Evolutionary conservation across 1,140 invertebrate genomes (phyloP), one percentile per base, ranked within the genome.

Genomic region (Lordiphosa stackelbergi): DNA sequence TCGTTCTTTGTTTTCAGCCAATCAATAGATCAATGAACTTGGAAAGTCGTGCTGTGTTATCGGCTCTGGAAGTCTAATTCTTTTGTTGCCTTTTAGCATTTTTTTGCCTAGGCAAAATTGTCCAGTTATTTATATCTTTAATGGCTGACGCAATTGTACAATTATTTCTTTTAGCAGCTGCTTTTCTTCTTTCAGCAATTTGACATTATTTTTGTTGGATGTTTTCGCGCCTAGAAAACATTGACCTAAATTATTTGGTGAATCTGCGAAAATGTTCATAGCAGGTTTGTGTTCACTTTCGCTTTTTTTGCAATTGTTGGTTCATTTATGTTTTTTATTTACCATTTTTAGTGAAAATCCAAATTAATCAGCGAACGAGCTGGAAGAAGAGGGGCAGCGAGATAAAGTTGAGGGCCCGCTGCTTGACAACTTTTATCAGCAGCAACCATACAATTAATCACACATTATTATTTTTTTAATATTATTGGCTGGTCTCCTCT

Each of bases 181-280:
- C 16, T 37, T 22, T 49, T 36, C 28, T 54, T 62, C 54, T 73
- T 64, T 74, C 53, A 79, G 57, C 41, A 60, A 69, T 69, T 71
- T 52, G 54, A 53, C 56, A 55, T 58, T 63, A 66, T 41, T 46
- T 57, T 53, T 69, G 3, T 19, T 47, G 40, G 28, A 37, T 48
- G 31, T 8, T 28, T 48, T 51, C 37, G 13, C 51, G 38, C 45
- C 56, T 47, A 24, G 31, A 38, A 66, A 72, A 65, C 73, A 79
- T 78, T 78, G 73, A 78, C 73, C 73, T 59, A 69, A 71, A 71
- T 64, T 69, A 65, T 35, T 13, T 46, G 35, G 41, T 35, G 56
- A 37, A 69, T 69, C 54, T 52, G 22, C 10, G 55, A 72, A 58
- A 54, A 53, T 58, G 11, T 63, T 66, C 19, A 31, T 12, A 69